phyloP scores from a whole-genome alignment of 2,888 invertebrate genomes.

The Synanthedon myopaeformis region DNA sequence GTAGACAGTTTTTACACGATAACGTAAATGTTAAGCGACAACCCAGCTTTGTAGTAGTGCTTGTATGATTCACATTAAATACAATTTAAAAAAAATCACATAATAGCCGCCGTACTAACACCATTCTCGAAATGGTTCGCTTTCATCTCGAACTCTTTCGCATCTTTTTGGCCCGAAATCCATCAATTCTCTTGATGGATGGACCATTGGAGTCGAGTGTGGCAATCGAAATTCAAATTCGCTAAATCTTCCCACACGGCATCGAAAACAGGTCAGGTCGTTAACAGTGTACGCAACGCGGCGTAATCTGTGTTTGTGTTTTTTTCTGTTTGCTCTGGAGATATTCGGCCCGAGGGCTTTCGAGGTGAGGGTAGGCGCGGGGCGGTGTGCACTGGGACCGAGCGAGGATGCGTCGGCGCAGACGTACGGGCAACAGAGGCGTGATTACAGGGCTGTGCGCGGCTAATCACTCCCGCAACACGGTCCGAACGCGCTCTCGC shows the following conservation, averaged over 20 bases:
- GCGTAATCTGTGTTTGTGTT: slow-evolving; percentile 34
- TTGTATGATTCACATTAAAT: background rate
- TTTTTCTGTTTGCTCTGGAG: slow-evolving; percentile 57
- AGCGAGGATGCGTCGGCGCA: slow-evolving; percentile 33
- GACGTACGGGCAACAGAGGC: slow-evolving; percentile 24
- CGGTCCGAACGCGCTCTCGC: slow-evolving; percentile 15
- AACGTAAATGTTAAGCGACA: too few species aligned
- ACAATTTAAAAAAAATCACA: background rate
- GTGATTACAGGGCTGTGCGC: slow-evolving; percentile 63
- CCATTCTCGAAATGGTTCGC: slow-evolving; percentile 46
- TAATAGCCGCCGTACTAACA: background rate
- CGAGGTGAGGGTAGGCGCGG: slow-evolving; percentile 18
- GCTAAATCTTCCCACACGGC: slow-evolving; percentile 68
- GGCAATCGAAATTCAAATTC: slow-evolving; percentile 69
- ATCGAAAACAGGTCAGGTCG: slow-evolving; percentile 61
- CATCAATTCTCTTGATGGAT: slow-evolving; percentile 69
- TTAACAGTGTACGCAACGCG: slow-evolving; percentile 51
- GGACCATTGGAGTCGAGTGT: slow-evolving; percentile 42
- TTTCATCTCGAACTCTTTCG: slow-evolving; percentile 56
- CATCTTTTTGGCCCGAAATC: slow-evolving; percentile 63
- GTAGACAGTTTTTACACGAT: too few species aligned
- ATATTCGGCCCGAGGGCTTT: slow-evolving; percentile 41
- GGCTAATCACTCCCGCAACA: slow-evolving; percentile 61
- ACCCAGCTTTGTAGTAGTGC: too few species aligned
- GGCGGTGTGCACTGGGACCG: slow-evolving; percentile 23